phyloP scores from a whole-genome alignment of 2,888 invertebrate species.

The Amblyjoppa fuscipennis region DNA sequence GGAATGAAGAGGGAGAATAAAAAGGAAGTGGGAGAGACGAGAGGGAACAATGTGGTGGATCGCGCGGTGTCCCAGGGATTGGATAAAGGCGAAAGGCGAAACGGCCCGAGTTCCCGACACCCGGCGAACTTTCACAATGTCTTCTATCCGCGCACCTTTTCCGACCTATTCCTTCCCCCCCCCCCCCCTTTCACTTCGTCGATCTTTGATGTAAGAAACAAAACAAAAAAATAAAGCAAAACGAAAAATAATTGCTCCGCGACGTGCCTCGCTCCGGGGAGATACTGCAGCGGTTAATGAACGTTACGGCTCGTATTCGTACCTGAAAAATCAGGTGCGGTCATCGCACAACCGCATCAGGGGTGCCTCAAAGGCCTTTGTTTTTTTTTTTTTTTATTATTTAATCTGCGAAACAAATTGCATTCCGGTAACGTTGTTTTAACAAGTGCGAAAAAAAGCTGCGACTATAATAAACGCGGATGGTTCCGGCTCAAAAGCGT shows the following conservation, averaged over 20 bases:
- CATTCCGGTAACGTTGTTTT: background rate
- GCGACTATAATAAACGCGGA: background rate
- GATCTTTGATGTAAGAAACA: slow-evolving; percentile 12
- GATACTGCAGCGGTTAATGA: background rate
- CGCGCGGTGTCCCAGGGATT: slow-evolving; percentile 27
- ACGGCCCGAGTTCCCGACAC: slow-evolving; percentile 28
- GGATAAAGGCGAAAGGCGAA: slow-evolving; percentile 54
- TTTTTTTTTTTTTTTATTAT: background rate
- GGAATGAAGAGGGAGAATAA: slow-evolving; percentile 20
- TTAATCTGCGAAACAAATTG: background rate
- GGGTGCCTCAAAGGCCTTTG: background rate
- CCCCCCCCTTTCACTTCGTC: background rate
- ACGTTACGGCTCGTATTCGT: background rate
- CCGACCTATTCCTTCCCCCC: background rate
- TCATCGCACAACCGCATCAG: background rate
- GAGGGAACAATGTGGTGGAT: slow-evolving; percentile 17
- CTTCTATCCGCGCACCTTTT: slow-evolving; percentile 26
- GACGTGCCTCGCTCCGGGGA: background rate
- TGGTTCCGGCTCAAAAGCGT: slow-evolving; percentile 2
- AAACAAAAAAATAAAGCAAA: background rate
- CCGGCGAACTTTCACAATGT: slow-evolving; percentile 18
- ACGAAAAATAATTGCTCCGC: background rate
- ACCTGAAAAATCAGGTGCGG: background rate
- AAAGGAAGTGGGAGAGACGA: slow-evolving; percentile 1
- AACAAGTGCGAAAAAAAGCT: background rate